Percentiles rank a stretch among this genome's conserved stretches.
phyloP scores from a whole-genome alignment of 92 coral and sea anemone genomes.

The Siderastrea siderea region DNA sequence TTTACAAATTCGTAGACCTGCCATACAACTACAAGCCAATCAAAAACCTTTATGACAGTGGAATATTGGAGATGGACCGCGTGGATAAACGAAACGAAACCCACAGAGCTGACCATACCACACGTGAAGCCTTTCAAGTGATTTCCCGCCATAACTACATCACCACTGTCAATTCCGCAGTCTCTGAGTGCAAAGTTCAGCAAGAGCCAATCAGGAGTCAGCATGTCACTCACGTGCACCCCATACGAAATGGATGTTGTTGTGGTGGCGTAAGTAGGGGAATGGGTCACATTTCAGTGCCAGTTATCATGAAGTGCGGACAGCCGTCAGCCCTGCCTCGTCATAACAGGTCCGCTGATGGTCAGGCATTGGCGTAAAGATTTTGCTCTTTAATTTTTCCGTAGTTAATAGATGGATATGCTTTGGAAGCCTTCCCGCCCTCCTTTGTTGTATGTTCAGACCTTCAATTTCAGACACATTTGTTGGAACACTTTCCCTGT shows the following conservation, averaged over 20 bases:
- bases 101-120: not conserved
- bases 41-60: conserved; percentile 61
- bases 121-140: conserved; percentile 26
- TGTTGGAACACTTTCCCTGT: no score
- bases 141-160: conserved; percentile 16
- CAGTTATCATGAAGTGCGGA: conserved; percentile 87
- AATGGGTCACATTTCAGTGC: conserved; percentile 79
- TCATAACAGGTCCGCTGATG: not conserved
- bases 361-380: conserved; percentile 23
- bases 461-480: no score
- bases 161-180: not conserved
- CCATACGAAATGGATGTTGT: conserved; percentile 7
- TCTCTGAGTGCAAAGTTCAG: conserved; percentile 65
- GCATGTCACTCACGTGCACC: conserved; percentile 58
- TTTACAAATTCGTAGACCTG: conserved; percentile 96
- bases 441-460: no score
- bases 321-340: conserved; percentile 76
- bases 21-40: conserved; percentile 93
- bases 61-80: conserved; percentile 16
- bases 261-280: conserved; percentile 52
- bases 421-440: no score
- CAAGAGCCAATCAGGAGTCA: conserved; percentile 79
- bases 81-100: not conserved
- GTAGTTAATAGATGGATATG: no score
- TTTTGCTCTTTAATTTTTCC: not conserved